Percentiles rank a stretch among this genome's conserved stretches.
Evolutionary conservation across 2,888 invertebrate genomes (phyloP).

Genomic region (Scrobipalpa atriplicella): DNA sequence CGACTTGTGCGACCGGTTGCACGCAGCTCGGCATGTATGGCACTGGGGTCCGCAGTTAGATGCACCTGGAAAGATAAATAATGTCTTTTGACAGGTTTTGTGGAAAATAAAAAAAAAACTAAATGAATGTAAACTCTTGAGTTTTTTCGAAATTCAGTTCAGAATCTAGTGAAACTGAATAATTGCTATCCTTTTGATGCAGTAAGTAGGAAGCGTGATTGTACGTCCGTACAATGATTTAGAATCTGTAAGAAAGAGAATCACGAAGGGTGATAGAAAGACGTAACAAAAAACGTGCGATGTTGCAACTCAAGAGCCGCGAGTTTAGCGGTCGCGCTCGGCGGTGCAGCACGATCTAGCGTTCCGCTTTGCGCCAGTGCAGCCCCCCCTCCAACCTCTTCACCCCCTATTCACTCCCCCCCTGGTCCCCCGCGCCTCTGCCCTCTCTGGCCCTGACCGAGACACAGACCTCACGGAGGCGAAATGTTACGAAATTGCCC

Average conservation of each 20-base stretch:
- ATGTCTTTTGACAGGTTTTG: no score
- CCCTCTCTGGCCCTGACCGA: constrained; percentile 75
- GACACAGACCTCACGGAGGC: constrained; percentile 71
- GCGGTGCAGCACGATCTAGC: constrained; percentile 81
- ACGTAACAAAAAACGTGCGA: constrained; percentile 57
- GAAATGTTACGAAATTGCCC: constrained; percentile 75
- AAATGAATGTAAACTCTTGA: no score
- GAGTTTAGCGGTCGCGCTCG: constrained; percentile 79
- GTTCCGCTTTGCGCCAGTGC: constrained; percentile 77
- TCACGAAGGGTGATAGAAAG: constrained; percentile 31
- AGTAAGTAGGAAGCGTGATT: neutral
- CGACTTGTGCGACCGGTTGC: constrained; percentile 68
- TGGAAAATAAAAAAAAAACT: no score
- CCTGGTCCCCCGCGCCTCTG: constrained; percentile 45
- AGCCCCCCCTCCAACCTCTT: constrained; percentile 45
- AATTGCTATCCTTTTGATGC: neutral
- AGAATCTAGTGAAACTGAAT: neutral
- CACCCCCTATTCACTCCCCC: constrained; percentile 40
- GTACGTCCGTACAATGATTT: neutral
- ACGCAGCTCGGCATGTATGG: constrained; percentile 14
- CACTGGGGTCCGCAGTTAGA: constrained; percentile 21
- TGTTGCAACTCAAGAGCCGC: constrained; percentile 76
- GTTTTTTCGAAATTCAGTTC: no score
- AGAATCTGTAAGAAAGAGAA: constrained; percentile 8
- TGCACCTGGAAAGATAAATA: constrained; percentile 15